These are phyloP conservation scores for Darevskia nairensis DNA, from an alignment of 2,797 vertebrate genomes.

Conservation along the genomic window DNA sequence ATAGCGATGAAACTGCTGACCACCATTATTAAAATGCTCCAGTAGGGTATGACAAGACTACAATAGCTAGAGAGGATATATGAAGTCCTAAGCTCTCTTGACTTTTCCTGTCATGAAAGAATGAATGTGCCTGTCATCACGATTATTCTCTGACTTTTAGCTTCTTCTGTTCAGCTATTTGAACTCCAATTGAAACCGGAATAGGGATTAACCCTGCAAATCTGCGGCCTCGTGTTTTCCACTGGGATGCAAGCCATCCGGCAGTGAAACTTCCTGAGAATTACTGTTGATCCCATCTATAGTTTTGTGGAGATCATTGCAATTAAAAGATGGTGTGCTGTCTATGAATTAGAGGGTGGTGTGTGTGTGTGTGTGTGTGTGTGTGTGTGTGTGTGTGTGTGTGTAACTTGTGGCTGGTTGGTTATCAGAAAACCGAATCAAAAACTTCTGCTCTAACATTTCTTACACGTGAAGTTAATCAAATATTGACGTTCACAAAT, in stretches of 20 bases:
- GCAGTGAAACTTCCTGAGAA: conserved; percentile 29
- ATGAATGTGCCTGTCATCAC: not conserved
- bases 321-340: not conserved
- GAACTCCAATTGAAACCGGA: conserved; percentile 51
- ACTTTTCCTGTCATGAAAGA: not conserved
- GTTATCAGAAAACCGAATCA: not conserved
- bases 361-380: no score
- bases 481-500: not conserved
- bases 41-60: not conserved
- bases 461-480: not conserved
- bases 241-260: not conserved
- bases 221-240: conserved; percentile 15
- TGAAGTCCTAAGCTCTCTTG: conserved; percentile 10
- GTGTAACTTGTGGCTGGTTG: not conserved
- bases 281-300: conserved; percentile 34
- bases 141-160: conserved; percentile 23
- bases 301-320: conserved; percentile 1
- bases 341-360: no score
- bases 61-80: not conserved
- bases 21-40: not conserved
- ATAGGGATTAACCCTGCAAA: conserved; percentile 49
- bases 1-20: conserved; percentile 26
- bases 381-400: no score
- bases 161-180: conserved; percentile 28
- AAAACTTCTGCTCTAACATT: conserved; percentile 59